phyloP scores from a whole-genome alignment of 2,797 vertebrate species.

The Enteromius fasciolatus region DNA sequence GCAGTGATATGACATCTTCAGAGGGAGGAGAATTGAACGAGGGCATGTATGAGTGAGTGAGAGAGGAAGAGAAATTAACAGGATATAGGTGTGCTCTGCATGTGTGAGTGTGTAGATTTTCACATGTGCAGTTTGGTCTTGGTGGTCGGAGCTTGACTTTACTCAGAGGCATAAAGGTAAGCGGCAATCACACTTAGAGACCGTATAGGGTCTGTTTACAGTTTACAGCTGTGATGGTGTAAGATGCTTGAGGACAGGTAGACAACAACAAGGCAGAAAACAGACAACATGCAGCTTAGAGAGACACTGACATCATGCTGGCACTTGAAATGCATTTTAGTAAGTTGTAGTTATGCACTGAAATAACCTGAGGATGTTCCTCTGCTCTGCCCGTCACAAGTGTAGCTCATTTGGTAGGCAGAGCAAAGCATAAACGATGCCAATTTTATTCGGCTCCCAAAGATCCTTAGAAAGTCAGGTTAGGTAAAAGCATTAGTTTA shows the following conservation, averaged over 20 bases:
- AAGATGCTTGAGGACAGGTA: constrained; percentile 15
- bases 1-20: constrained; percentile 25
- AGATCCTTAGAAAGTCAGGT: not conserved
- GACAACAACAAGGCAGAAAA: not conserved
- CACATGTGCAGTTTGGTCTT: constrained; percentile 41
- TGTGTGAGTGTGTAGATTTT: constrained; percentile 8
- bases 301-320: not conserved
- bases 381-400: not conserved
- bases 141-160: constrained; percentile 1
- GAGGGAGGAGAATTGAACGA: constrained; percentile 39
- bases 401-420: not conserved
- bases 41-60: constrained; percentile 15
- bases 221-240: not conserved
- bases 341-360: not conserved
- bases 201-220: not conserved
- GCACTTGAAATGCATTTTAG: not conserved
- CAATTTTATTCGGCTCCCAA: not conserved
- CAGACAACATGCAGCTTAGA: not conserved
- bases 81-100: constrained; percentile 42
- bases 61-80: constrained; percentile 42
- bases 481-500: not conserved
- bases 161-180: constrained; percentile 43
- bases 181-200: not conserved
- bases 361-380: not conserved
- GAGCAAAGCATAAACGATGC: not conserved